Evolutionary conservation across 2,797 vertebrate genomes (phyloP).

Genomic region (Alectoris magna): DNA sequence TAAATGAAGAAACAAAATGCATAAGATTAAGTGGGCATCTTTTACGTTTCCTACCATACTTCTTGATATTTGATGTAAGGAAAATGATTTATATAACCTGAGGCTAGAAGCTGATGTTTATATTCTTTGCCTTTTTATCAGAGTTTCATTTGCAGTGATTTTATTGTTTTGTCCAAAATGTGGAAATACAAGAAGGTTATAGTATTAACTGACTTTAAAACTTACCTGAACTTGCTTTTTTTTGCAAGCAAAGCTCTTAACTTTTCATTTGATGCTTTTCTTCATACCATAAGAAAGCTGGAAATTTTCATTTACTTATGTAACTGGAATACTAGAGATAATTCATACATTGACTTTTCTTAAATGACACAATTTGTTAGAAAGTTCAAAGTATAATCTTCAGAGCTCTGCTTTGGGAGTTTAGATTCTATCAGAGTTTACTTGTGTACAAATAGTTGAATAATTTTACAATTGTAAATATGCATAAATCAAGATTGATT

Average conservation of each 20-base stretch:
- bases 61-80: neutral
- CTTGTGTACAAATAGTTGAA: neutral
- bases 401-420: neutral
- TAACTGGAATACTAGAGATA: neutral
- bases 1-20: neutral
- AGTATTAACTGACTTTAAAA: neutral
- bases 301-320: neutral
- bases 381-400: neutral
- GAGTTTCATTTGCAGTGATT: neutral
- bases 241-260: neutral
- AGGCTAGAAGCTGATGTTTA: neutral
- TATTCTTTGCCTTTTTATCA: neutral
- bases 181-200: neutral
- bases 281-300: neutral
- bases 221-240: neutral
- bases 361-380: neutral
- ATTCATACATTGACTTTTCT: neutral
- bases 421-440: neutral
- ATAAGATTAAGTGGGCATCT: neutral
- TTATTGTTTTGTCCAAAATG: neutral
- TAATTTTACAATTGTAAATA: neutral
- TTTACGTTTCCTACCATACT: neutral
- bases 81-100: neutral
- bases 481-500: neutral
- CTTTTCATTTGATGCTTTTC: neutral